Evolutionary conservation across 2,797 vertebrate genomes (phyloP).

Genomic region (Zenarchopterus dispar): DNA sequence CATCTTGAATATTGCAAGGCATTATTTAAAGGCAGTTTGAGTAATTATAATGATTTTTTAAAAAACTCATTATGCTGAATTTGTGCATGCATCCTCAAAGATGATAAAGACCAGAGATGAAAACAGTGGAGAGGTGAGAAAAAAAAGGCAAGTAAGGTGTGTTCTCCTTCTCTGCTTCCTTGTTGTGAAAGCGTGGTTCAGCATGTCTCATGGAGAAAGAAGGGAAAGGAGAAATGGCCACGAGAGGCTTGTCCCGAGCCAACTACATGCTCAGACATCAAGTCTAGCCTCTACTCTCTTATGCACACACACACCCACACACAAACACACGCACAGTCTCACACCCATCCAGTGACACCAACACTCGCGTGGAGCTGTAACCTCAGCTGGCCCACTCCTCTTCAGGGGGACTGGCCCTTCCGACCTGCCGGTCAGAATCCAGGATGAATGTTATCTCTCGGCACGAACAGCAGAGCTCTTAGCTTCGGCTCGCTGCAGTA

Average conservation of each 20-base stretch:
- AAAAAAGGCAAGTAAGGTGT: slow-evolving; percentile 21
- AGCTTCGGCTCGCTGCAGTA: slow-evolving; percentile 59
- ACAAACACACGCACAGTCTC: slow-evolving; percentile 24
- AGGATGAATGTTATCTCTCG: slow-evolving; percentile 77
- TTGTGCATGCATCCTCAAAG: slow-evolving; percentile 81
- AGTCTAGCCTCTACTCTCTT: slow-evolving; percentile 62
- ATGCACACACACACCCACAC: slow-evolving; percentile 53
- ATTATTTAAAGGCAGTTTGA: slow-evolving; percentile 68
- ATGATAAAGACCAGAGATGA: slow-evolving; percentile 52
- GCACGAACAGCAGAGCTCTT: slow-evolving; percentile 73
- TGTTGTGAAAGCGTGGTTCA: slow-evolving; percentile 47
- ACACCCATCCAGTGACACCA: slow-evolving; percentile 34
- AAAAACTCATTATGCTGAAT: slow-evolving; percentile 68
- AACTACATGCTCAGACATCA: slow-evolving; percentile 43
- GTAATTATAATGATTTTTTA: slow-evolving; percentile 60
- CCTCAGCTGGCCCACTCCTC: slow-evolving; percentile 70
- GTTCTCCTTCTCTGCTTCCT: slow-evolving; percentile 45
- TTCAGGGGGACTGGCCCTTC: slow-evolving; percentile 56
- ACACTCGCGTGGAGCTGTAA: slow-evolving; percentile 45
- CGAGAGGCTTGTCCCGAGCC: slow-evolving; percentile 48
- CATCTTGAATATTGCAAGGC: slow-evolving; percentile 64
- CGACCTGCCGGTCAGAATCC: slow-evolving; percentile 66
- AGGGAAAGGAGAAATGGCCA: slow-evolving; percentile 47
- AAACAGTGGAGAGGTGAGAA: slow-evolving; percentile 32
- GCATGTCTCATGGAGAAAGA: slow-evolving; percentile 64